Base-by-base conservation (phyloP, 2,888 invertebrate genomes). In the Noctua janthina region DNA sequence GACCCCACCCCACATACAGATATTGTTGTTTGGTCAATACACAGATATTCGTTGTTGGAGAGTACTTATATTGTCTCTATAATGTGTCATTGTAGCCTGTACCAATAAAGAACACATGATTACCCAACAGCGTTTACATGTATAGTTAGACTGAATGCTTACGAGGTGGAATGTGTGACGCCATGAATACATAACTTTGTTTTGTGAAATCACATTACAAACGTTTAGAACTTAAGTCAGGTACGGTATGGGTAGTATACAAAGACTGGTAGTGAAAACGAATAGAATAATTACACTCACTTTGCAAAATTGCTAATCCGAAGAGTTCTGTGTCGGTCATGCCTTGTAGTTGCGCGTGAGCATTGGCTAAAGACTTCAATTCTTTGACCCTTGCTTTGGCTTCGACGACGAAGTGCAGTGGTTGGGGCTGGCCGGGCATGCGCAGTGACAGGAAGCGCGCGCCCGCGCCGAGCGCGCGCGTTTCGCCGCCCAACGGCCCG, bases 251-350 rank as follows among this genome's bases (percentile, higher is more conserved):
- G 29, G 64, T 71, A 54, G 49, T 70, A 77, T 51, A 6, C 6
- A 6, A 87, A 72, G 66, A 76, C n/a, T 67, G 78, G 82, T 54
- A 67, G 70, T 78, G 71, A 72, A 76, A 84, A 81, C 72, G 29
- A 76, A 76, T 49, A 66, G 46, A 39, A 62, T 77, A 4, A 69
- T 23, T 29, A 66, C 62, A 92, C 96, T 98, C 95, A 99, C 99
- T 99, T 97, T 98, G 98, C 94, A 98, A 97, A 93, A 98, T 97
- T 92, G 99, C 98, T 94, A 99, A 97, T 93, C 99, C 99, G 97
- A 99, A 99, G 92, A 99, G 98, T 93, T 98, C 98, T 93, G 98
- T 98, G 96, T 99, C 98, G 96, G 98, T 97, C 97, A 99, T 98
- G 95, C 98, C 98, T 97, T 98, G 98, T 94, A 98, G 98, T 93